Conservation (phyloP, 2,797 vertebrate species). For the Myotis myotis region DNA sequence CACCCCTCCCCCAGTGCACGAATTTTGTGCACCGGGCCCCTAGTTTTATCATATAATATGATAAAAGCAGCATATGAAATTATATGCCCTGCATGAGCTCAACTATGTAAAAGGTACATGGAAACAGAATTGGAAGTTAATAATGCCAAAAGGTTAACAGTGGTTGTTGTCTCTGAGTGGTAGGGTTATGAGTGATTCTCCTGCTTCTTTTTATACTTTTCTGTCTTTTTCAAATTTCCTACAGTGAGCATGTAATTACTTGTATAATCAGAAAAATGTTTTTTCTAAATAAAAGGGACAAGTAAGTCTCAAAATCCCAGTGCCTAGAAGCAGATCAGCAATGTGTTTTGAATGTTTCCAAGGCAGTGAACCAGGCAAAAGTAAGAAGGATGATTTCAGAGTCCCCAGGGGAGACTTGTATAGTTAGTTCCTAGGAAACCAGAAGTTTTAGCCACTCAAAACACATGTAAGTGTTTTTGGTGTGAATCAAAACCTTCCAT, state of each 20-base stretch:
- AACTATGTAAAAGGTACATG: conserved; percentile 23
- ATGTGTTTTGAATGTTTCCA: conserved; percentile 80
- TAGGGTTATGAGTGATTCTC: conserved; percentile 52
- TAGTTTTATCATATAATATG: neutral
- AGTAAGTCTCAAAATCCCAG: conserved; percentile 64
- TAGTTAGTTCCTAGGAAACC: conserved; percentile 79
- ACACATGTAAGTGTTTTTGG: conserved; percentile 80
- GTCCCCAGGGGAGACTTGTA: conserved; percentile 72
- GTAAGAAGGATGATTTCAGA: conserved; percentile 79
- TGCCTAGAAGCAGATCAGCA: conserved; percentile 73
- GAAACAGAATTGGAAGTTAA: conserved; percentile 42
- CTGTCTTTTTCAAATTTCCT: conserved; percentile 64
- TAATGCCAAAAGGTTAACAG: conserved; percentile 34
- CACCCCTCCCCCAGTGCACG: too few relatives aligned
- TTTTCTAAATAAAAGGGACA: conserved; percentile 75
- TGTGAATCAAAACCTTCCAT: conserved; percentile 80
- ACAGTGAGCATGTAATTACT: conserved; percentile 72
- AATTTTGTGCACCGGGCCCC: too few relatives aligned
- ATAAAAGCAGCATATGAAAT: conserved; percentile 45
- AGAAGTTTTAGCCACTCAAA: conserved; percentile 78
- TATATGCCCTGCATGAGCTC: conserved; percentile 13
- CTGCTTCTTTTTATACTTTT: conserved; percentile 63
- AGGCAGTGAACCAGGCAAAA: conserved; percentile 77
- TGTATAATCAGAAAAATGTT: conserved; percentile 73
- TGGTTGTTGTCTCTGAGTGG: conserved; percentile 50